Evolutionary conservation across 2,113 vertebrate species (phyloP).

Genomic region (Coregonus clupeaformis): DNA sequence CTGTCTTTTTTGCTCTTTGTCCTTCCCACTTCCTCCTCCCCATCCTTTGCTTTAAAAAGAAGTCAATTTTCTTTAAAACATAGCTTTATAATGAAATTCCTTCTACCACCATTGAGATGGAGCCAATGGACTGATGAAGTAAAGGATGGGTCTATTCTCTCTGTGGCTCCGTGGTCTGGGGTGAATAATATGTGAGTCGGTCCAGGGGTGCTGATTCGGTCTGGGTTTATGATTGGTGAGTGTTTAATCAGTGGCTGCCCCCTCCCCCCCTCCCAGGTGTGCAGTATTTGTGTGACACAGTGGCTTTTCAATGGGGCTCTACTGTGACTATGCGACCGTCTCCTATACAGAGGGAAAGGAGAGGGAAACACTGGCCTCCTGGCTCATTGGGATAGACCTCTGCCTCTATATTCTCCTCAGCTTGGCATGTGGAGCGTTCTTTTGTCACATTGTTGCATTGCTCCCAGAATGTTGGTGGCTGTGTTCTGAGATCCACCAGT

Average conservation of each 20-base stretch:
- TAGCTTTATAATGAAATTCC: conserved; percentile 54
- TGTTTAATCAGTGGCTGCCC: background rate
- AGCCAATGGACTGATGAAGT: conserved; percentile 14
- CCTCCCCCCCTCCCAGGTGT: background rate
- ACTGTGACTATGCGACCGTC: no score
- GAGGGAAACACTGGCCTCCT: conserved; percentile 1
- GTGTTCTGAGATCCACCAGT: no score
- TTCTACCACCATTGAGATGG: conserved; percentile 9
- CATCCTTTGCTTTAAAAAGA: conserved; percentile 51
- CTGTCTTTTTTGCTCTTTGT: conserved; percentile 40
- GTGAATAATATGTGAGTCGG: background rate
- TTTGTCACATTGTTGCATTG: no score
- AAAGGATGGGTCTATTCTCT: background rate
- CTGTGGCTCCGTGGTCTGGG: background rate
- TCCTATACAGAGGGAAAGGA: background rate
- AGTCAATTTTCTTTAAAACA: conserved; percentile 71
- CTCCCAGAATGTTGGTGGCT: no score
- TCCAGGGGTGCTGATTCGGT: background rate
- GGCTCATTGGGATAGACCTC: no score
- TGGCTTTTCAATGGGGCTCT: no score
- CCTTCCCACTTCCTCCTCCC: conserved; percentile 24
- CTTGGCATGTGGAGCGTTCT: no score
- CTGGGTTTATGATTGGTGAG: conserved; percentile 3
- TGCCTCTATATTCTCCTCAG: no score
- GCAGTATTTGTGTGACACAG: background rate